Evolutionary conservation across 1,140 invertebrate species (phyloP).

Genomic region (Spodoptera frugiperda): DNA sequence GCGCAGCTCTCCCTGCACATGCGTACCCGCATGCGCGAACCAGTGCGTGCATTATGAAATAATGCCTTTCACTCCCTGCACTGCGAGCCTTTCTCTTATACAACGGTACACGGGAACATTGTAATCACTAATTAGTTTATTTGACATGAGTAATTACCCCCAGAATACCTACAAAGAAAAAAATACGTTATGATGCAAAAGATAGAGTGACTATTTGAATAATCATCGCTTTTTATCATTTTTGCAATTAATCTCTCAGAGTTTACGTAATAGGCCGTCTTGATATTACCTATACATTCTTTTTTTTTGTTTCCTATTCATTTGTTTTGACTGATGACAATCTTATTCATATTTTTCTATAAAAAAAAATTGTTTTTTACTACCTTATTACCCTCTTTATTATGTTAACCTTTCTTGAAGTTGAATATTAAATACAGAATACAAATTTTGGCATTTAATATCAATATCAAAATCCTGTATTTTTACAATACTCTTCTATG

Average conservation of each 20-base stretch:
- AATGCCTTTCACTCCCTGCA: constrained; percentile 46
- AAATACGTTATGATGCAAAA: constrained; percentile 11
- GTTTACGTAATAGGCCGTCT: not conserved
- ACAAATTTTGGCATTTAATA: too few species aligned
- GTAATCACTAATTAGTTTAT: constrained; percentile 36
- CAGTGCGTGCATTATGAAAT: constrained; percentile 49
- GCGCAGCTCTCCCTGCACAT: constrained; percentile 27
- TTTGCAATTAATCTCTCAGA: constrained; percentile 24
- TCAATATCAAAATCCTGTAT: too few species aligned
- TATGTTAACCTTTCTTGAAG: too few species aligned
- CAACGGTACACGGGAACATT: constrained; percentile 36
- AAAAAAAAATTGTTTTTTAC: too few species aligned
- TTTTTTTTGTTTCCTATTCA: not conserved
- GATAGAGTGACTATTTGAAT: constrained; percentile 32
- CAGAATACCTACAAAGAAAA: not conserved
- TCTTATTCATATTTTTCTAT: too few species aligned
- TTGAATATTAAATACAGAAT: too few species aligned
- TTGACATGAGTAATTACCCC: constrained; percentile 32
- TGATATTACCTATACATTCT: not conserved
- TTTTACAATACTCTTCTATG: too few species aligned
- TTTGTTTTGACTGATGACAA: not conserved
- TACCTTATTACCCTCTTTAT: too few species aligned
- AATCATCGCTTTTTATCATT: constrained; percentile 24
- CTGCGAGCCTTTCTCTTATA: constrained; percentile 42
- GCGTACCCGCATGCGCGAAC: constrained; percentile 17